These are phyloP conservation scores for Andricus grossulariae DNA, from an alignment of 1,140 invertebrate genomes.

Conservation along the genomic window DNA sequence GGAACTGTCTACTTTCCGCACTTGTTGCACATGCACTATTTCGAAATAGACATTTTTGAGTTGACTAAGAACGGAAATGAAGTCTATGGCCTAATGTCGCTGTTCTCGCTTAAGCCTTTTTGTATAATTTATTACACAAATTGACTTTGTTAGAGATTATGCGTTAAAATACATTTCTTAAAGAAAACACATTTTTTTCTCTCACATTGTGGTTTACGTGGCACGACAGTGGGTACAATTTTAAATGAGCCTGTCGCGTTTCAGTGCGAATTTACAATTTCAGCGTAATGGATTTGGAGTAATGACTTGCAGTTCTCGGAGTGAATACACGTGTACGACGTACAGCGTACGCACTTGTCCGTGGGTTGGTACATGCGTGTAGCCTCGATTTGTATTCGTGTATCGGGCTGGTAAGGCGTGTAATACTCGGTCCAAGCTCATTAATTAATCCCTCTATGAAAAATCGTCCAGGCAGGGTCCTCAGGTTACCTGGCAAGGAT, in stretches of 20 bases:
- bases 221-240: no score
- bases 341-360: slow-evolving; percentile 29
- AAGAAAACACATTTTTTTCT: no score
- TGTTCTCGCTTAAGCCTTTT: no score
- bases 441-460: slow-evolving; percentile 52
- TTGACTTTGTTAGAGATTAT: no score
- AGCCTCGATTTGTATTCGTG: slow-evolving; percentile 39
- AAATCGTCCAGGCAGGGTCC: slow-evolving; percentile 39
- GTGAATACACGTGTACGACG: slow-evolving; percentile 40
- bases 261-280: background rate
- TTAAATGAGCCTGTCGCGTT: background rate
- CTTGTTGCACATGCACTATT: no score
- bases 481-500: slow-evolving; percentile 45
- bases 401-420: slow-evolving; percentile 40
- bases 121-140: no score
- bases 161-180: no score
- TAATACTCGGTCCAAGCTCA: slow-evolving; percentile 47
- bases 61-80: no score
- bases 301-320: slow-evolving; percentile 1
- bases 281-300: background rate
- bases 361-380: slow-evolving; percentile 36
- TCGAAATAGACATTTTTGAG: no score
- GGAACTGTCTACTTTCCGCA: no score
- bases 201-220: no score
- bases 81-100: no score